A percentile compares a stretch with the other conserved stretches of the same genome.
Conservation (phyloP, 2,113 vertebrate genomes). For the Polypterus senegalus region DNA sequence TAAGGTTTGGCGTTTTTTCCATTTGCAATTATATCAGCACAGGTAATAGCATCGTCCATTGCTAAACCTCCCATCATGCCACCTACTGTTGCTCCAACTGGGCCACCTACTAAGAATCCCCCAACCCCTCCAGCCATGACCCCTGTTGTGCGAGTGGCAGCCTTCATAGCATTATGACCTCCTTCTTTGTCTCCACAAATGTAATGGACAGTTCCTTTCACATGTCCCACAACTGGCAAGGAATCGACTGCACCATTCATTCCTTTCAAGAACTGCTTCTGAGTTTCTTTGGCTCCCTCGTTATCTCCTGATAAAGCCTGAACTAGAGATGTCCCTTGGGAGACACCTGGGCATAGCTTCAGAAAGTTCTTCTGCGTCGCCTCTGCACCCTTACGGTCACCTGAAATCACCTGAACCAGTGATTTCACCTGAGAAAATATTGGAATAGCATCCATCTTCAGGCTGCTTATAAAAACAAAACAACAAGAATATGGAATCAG, state of each 20-base stretch:
- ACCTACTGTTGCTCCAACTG: neutral
- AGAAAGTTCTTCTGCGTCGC: neutral
- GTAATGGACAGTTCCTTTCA: neutral
- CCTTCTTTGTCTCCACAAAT: neutral
- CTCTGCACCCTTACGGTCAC: neutral
- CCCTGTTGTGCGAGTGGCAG: neutral
- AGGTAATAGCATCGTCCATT: neutral
- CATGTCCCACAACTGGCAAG: neutral
- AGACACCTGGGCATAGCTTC: neutral
- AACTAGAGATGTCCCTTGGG: neutral
- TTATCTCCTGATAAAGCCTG: neutral
- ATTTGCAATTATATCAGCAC: neutral
- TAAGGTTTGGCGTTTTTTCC: neutral
- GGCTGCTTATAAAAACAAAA: neutral
- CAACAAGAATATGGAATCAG: no score
- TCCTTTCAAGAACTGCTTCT: neutral
- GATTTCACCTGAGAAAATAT: neutral
- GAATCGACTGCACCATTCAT: neutral
- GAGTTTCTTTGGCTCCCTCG: neutral
- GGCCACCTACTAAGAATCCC: neutral
- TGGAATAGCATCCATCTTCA: constrained; percentile 1
- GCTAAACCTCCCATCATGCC: neutral
- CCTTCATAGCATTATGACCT: neutral
- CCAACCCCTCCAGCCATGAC: neutral
- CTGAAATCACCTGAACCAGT: neutral